Evolutionary conservation across 2,888 invertebrate species (phyloP).

Genomic region (Lochmaea crataegi): DNA sequence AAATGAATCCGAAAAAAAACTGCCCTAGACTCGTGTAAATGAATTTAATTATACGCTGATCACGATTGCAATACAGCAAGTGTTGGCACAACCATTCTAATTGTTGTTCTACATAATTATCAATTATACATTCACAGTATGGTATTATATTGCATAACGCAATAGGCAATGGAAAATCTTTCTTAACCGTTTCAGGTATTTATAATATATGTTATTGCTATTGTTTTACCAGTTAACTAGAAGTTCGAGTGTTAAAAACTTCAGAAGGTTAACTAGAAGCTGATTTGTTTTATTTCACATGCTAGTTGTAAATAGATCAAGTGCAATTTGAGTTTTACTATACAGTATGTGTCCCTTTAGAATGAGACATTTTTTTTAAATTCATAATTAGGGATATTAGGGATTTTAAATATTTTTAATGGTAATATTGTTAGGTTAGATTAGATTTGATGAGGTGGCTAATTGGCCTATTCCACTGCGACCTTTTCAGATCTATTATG

Average conservation of each 20-base stretch:
- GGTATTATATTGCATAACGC: constrained; percentile 35
- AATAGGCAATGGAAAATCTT: constrained; percentile 32
- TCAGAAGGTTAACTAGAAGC: constrained; percentile 12
- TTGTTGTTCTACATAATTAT: constrained; percentile 37
- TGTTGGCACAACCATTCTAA: constrained; percentile 37
- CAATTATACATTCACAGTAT: constrained; percentile 34
- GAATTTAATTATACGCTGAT: constrained; percentile 15
- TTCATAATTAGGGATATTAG: too few relatives aligned
- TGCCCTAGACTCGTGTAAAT: constrained; percentile 6
- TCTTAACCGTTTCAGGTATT: constrained; percentile 34
- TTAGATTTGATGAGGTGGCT: too few relatives aligned
- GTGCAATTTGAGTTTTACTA: not conserved
- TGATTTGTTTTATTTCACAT: not conserved
- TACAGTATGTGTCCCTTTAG: too few relatives aligned
- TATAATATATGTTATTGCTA: constrained; percentile 31
- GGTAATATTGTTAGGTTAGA: too few relatives aligned
- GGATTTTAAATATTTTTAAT: not conserved
- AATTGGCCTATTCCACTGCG: too few relatives aligned
- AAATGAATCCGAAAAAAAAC: not conserved
- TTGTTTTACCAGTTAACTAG: constrained; percentile 21
- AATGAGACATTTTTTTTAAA: too few relatives aligned
- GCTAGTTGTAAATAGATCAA: not conserved
- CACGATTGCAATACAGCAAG: constrained; percentile 21
- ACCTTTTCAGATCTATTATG: too few relatives aligned
- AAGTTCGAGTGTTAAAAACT: not conserved